phyloP scores from a whole-genome alignment of 1,140 invertebrate genomes.

The Drosophila sechellia region DNA sequence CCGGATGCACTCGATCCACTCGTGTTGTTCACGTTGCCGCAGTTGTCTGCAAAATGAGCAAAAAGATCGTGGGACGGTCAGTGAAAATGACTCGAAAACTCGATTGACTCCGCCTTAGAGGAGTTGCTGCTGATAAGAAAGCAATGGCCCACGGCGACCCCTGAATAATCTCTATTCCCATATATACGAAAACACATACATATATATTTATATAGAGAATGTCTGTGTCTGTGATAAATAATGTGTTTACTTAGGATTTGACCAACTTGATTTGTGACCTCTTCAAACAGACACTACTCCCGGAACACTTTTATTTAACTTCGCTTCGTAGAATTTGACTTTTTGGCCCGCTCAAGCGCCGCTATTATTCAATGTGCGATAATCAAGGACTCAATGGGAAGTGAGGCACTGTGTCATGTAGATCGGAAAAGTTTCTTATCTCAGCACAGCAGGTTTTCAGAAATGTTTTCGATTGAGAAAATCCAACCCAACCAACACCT shows the following conservation, averaged over 20 bases:
- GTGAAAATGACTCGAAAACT: conserved; percentile 39
- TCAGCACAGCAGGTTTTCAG: background rate
- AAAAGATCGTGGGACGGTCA: conserved; percentile 55
- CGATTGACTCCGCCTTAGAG: conserved; percentile 6
- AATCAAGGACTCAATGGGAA: conserved; percentile 20
- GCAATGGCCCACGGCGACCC: conserved; percentile 65
- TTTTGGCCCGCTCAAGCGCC: conserved; percentile 23
- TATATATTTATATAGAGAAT: background rate
- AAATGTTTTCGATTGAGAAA: background rate
- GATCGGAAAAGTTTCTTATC: conserved; percentile 6
- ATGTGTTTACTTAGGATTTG: conserved; percentile 83
- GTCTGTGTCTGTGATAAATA: conserved; percentile 71
- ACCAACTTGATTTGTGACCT: conserved; percentile 75
- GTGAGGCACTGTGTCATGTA: conserved; percentile 23
- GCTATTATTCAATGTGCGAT: conserved; percentile 21
- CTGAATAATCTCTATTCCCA: conserved; percentile 15
- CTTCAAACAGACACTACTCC: conserved; percentile 52
- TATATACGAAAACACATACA: background rate
- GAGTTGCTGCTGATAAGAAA: conserved; percentile 70
- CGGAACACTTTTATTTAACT: conserved; percentile 31
- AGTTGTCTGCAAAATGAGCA: conserved; percentile 84
- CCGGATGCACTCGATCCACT: conserved; percentile 64
- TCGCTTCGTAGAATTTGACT: conserved; percentile 26
- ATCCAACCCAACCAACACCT: background rate
- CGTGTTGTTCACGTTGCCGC: conserved; percentile 79